phyloP scores from a whole-genome alignment of 1,140 invertebrate genomes.

The Hyphantria cunea region DNA sequence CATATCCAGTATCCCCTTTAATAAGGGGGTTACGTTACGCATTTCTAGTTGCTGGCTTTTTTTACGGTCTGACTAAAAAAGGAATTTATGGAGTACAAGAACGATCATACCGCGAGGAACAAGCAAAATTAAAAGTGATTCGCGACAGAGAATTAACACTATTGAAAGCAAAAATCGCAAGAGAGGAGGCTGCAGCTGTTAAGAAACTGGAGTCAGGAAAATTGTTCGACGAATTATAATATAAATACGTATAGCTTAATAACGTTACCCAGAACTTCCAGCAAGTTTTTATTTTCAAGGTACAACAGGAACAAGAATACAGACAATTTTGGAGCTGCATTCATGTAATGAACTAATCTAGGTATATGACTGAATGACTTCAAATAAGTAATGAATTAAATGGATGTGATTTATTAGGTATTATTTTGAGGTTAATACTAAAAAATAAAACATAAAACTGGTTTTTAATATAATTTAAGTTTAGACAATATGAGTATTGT shows the following conservation, averaged over 20 bases:
- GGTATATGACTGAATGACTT: too few species aligned
- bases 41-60: constrained; percentile 62
- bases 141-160: constrained; percentile 55
- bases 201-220: constrained; percentile 57
- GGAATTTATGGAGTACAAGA: constrained; percentile 50
- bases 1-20: constrained; percentile 62
- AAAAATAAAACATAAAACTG: too few species aligned
- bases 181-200: constrained; percentile 54
- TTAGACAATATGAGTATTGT: too few species aligned
- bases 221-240: constrained; percentile 34
- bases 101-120: constrained; percentile 47
- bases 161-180: constrained; percentile 57
- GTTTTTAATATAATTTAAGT: too few species aligned
- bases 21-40: constrained; percentile 62
- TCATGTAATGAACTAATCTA: constrained; percentile 16
- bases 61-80: constrained; percentile 62
- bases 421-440: too few species aligned
- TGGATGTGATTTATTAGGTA: too few species aligned
- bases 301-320: too few species aligned
- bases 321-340: too few species aligned
- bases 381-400: too few species aligned
- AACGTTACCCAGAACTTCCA: too few species aligned
- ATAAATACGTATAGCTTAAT: background rate
- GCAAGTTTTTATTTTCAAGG: too few species aligned
- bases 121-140: constrained; percentile 57